Conservation (phyloP, 2,113 vertebrate species). For the Podarcis raffonei region DNA sequence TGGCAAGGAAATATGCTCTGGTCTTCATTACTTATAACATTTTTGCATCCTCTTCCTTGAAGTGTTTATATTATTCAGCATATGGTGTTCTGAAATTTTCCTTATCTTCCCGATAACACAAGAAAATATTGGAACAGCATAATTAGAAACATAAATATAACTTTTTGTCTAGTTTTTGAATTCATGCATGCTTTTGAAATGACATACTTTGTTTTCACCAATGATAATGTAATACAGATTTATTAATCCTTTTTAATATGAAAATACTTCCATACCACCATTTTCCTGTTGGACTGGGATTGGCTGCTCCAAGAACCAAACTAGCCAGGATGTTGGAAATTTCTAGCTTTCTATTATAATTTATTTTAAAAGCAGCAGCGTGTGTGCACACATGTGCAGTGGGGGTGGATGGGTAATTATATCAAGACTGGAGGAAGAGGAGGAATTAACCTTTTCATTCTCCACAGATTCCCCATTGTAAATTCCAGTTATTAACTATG, state of each 20-base stretch:
- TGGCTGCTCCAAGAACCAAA: neutral
- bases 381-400: neutral
- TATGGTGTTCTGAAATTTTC: constrained; percentile 47
- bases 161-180: constrained; percentile 35
- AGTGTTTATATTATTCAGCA: constrained; percentile 42
- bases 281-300: neutral
- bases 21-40: constrained; percentile 50
- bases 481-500: too few species aligned
- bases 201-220: neutral
- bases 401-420: neutral
- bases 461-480: neutral
- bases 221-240: neutral
- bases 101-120: constrained; percentile 36
- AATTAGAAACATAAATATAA: constrained; percentile 44
- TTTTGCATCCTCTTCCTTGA: constrained; percentile 32
- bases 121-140: constrained; percentile 27
- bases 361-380: neutral
- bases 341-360: neutral
- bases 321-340: neutral
- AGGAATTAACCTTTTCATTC: too few species aligned
- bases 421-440: neutral
- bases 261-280: neutral
- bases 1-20: constrained; percentile 42
- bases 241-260: neutral
- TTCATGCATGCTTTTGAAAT: constrained; percentile 19